Evolutionary conservation across 2,797 vertebrate genomes (phyloP), one percentile per base, ranked within the genome.

Genomic region (Spinus pinus): DNA sequence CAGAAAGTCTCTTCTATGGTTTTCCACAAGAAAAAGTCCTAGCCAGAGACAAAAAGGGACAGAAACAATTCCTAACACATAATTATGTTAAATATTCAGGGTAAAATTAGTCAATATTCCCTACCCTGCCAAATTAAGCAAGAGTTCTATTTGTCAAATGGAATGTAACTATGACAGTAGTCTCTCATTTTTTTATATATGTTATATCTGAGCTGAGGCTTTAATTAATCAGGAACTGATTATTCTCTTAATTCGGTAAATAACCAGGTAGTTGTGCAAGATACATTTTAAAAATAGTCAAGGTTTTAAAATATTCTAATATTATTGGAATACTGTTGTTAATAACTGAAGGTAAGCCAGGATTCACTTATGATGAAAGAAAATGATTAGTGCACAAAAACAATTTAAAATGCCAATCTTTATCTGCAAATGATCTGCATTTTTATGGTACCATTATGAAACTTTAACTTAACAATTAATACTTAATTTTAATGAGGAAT

Each of bases 391-490:
- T 44, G 28, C 44, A 93, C 39, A 93, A 69, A 82, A 88, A 2
- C 46, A 81, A 89, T 90, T 67, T 73, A 84, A 97, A 82, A 39
- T 88, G 87, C 64, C 86, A 92, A 9, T 90, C 81, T 96, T 93
- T 74, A 71, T 95, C 72, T 90, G 66, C 42, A 94, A 84, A 81
- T 84, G 51, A 95, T 92, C 65, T 80, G n/a, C 42, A 87, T 77
- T 95, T 75, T 93, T 60, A 44, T 77, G 73, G 46, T 71, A 90
- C 65, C 77, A 93, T 80, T 72, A 93, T 91, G 65, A 94, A 97
- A 90, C 37, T 88, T 44, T 71, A 94, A 94, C 94, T 96, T 97
- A 49, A 56, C 77, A 96, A 96, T 96, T 96, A 94, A 94, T 81
- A 88, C 78, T 93, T 96, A 93, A 85, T 97, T 96, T 95, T 94